phyloP scores from a whole-genome alignment of 53 echinoderm and acorn worm species.

The Actinopyga echinites region DNA sequence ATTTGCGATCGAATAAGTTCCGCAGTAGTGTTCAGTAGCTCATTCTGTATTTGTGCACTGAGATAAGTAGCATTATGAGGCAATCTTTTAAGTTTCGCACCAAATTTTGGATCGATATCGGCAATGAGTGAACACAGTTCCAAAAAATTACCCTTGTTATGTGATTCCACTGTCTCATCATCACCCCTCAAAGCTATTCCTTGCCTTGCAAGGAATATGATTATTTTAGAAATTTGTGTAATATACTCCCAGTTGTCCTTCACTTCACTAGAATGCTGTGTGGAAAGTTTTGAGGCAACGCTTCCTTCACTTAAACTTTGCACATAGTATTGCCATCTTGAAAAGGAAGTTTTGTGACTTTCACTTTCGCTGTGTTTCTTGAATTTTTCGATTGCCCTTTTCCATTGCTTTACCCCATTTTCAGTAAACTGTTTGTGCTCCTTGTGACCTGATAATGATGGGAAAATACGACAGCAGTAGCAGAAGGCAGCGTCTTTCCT shows the following conservation, averaged over 20 bases:
- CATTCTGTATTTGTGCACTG: conserved; percentile 10
- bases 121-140: conserved; percentile 14
- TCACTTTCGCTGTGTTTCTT: background rate
- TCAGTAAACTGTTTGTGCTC: background rate
- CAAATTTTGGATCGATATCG: background rate
- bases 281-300: background rate
- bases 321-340: background rate
- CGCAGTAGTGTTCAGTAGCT: background rate
- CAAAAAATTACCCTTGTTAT: background rate
- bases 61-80: conserved; percentile 11
- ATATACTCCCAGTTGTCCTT: background rate
- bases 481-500: conserved; percentile 2
- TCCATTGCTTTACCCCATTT: conserved; percentile 9
- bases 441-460: background rate
- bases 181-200: conserved; percentile 7
- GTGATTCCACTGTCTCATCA: background rate
- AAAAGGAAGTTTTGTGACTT: background rate
- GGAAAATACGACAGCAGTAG: conserved; percentile 17
- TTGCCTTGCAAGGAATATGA: conserved; percentile 1
- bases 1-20: conserved; percentile 2
- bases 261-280: background rate
- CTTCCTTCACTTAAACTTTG: conserved; percentile 15
- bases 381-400: conserved; percentile 10
- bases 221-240: background rate
- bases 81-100: background rate